Evolutionary conservation across 2,797 vertebrate genomes (phyloP).

Genomic region (Aselliscus stoliczkanus): DNA sequence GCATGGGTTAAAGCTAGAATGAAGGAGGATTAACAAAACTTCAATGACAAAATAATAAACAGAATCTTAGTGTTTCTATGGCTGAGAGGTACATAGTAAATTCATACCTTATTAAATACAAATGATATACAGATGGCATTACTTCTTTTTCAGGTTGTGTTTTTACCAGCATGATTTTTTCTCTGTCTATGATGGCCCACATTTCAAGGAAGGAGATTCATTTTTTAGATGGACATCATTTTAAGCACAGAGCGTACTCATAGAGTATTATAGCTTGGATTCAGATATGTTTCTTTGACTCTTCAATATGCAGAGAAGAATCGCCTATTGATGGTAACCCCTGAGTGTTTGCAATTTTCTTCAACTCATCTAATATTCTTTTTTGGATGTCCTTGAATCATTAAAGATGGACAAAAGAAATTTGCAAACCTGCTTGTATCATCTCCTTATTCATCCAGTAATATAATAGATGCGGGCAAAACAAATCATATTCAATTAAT

Average conservation of each 20-base stretch:
- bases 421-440: neutral
- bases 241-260: neutral
- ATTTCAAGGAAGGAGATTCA: slow-evolving; percentile 48
- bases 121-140: slow-evolving; percentile 44
- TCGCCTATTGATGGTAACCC: neutral
- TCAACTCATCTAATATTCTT: neutral
- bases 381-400: neutral
- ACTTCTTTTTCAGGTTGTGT: slow-evolving; percentile 56
- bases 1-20: neutral
- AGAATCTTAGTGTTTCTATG: slow-evolving; percentile 24
- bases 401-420: slow-evolving; percentile 7
- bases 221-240: slow-evolving; percentile 36
- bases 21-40: slow-evolving; percentile 41
- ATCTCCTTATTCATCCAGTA: neutral
- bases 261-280: slow-evolving; percentile 31
- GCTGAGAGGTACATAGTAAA: slow-evolving; percentile 16
- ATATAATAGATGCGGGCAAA: slow-evolving; percentile 10
- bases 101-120: slow-evolving; percentile 49
- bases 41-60: slow-evolving; percentile 43
- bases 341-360: neutral
- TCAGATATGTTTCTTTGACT: neutral
- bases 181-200: slow-evolving; percentile 45
- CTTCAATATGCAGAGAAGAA: neutral
- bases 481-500: slow-evolving; percentile 19
- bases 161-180: slow-evolving; percentile 40